Percentiles rank a stretch among this genome's conserved stretches.
Evolutionary conservation across 1,140 invertebrate species (phyloP).

Genomic region (Solenopsis invicta): DNA sequence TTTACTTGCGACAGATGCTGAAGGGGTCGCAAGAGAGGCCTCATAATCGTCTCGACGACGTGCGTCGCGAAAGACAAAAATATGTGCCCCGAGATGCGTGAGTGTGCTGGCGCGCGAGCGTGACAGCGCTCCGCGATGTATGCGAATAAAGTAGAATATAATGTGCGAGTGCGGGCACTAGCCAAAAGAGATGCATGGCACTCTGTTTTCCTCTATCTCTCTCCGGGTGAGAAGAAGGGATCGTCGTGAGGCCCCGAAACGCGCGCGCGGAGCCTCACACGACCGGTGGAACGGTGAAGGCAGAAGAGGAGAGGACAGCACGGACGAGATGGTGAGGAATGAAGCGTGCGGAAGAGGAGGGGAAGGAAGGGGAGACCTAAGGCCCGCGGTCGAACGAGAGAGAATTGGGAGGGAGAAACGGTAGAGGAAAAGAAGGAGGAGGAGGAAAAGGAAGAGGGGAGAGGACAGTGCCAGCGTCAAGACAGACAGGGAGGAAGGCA

Average conservation of each 20-base stretch:
- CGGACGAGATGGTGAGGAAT: slow-evolving; percentile 25
- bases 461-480: slow-evolving; percentile 62
- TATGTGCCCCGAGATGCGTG: neutral
- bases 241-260: slow-evolving; percentile 67
- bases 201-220: neutral
- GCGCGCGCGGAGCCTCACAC: slow-evolving; percentile 27
- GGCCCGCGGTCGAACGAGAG: slow-evolving; percentile 14
- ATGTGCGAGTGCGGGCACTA: slow-evolving; percentile 74
- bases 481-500: slow-evolving; percentile 71
- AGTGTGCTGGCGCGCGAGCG: slow-evolving; percentile 17
- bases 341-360: neutral
- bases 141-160: slow-evolving; percentile 84
- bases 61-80: slow-evolving; percentile 28
- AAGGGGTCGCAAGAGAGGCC: neutral
- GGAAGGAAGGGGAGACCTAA: slow-evolving; percentile 13
- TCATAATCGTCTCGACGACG: neutral
- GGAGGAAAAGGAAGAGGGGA: slow-evolving; percentile 17
- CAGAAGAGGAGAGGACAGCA: neutral
- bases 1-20: neutral
- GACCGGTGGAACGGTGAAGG: neutral
- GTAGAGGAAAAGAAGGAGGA: neutral
- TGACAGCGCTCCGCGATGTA: slow-evolving; percentile 70
- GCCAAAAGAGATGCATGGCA: slow-evolving; percentile 74
- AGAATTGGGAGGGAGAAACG: slow-evolving; percentile 6
- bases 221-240: neutral